These are phyloP conservation scores for Ferrisia virgata DNA, from an alignment of 2,888 invertebrate genomes.

Conservation along the genomic window DNA sequence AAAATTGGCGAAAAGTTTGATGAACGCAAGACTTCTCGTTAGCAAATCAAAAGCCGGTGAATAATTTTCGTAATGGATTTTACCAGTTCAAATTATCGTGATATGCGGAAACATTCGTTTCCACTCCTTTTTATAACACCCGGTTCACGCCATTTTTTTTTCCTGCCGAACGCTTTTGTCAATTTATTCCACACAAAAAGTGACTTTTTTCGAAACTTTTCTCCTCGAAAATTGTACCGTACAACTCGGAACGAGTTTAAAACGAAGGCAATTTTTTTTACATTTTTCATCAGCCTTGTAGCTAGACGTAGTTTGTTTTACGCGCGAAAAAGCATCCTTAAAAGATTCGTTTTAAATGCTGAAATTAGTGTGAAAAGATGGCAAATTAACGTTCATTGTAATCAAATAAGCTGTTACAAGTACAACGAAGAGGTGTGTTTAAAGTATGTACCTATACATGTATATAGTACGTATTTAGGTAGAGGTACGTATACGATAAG, in stretches of 20 bases:
- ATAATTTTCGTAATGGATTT: slow-evolving; percentile 14
- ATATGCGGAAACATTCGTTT: slow-evolving; percentile 1
- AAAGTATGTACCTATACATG: too few relatives aligned
- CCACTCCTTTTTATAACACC: background rate
- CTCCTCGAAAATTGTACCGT: background rate
- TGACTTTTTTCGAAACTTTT: background rate
- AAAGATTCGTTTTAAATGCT: background rate
- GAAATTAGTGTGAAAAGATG: background rate
- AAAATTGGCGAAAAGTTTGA: slow-evolving; percentile 5
- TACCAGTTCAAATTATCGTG: background rate
- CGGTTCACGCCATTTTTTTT: background rate
- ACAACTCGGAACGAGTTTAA: background rate
- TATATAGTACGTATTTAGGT: too few relatives aligned
- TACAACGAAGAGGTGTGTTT: slow-evolving; percentile 9
- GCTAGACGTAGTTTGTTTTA: background rate
- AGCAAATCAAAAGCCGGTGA: slow-evolving; percentile 2
- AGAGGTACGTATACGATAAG: background rate
- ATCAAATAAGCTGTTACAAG: slow-evolving; percentile 5
- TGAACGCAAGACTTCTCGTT: background rate
- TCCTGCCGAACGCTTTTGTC: background rate
- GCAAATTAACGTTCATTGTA: background rate
- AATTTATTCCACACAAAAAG: background rate
- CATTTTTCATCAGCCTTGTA: background rate
- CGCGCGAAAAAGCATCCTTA: background rate
- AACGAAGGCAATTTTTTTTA: background rate